Conservation (phyloP, 2,797 vertebrate genomes). For the Clamator glandarius region DNA sequence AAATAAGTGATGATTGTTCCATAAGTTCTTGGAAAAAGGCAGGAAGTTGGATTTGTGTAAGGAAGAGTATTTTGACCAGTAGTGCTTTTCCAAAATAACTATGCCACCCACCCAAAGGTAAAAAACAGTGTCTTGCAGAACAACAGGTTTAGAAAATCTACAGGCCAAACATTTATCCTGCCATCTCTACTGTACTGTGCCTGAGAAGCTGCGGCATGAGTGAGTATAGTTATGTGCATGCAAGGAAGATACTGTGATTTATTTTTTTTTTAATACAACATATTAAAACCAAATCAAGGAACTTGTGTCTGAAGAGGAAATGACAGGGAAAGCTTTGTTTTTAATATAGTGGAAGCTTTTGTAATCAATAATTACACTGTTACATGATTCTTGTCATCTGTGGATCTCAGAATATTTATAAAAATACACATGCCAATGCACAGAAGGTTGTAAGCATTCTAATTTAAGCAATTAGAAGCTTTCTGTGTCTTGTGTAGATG, state of each 20-base stretch:
- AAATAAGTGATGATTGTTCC: not conserved
- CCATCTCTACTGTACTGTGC: accelerated
- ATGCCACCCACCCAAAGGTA: not conserved
- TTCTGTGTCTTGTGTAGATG: not conserved
- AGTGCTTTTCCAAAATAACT: not conserved
- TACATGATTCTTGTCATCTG: not conserved
- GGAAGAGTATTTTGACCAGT: not conserved
- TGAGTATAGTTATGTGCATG: not conserved
- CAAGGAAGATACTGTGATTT: not conserved
- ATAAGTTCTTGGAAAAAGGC: not conserved
- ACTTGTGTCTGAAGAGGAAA: not conserved
- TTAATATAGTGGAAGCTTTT: not conserved
- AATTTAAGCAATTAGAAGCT: not conserved
- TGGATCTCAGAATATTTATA: not conserved
- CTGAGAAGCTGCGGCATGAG: not conserved
- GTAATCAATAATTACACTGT: not conserved
- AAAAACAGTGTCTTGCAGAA: not conserved
- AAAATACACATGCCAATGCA: not conserved
- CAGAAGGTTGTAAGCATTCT: not conserved
- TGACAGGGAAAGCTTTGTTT: not conserved
- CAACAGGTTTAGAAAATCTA: not conserved
- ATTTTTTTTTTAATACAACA: not conserved
- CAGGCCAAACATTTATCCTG: not conserved
- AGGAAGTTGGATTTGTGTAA: not conserved
- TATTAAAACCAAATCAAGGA: not conserved